Percentiles rank a stretch among this genome's conserved stretches.
Conservation (phyloP, 2,888 invertebrate species). For the Baccha elongata region DNA sequence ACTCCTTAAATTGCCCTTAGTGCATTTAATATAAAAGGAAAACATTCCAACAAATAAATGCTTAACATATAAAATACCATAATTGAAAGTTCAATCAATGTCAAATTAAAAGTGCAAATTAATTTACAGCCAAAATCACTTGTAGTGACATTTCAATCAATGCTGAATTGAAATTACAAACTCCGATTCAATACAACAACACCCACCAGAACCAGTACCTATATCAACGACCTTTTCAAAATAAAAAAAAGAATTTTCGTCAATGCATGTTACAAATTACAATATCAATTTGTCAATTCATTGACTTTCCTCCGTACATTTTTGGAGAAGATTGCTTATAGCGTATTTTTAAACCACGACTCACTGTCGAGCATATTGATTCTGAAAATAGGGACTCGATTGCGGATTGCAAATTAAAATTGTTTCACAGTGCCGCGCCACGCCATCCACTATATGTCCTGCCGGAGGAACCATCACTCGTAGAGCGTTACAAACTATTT, state of each 20-base stretch:
- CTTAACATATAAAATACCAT: too few species aligned
- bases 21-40: too few species aligned
- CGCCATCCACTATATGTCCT: neutral
- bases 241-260: constrained; percentile 58
- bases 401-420: constrained; percentile 66
- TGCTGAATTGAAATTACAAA: constrained; percentile 57
- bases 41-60: neutral
- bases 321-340: constrained; percentile 22
- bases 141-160: constrained; percentile 71
- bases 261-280: constrained; percentile 75
- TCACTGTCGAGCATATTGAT: neutral
- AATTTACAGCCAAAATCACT: constrained; percentile 63
- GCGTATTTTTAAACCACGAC: constrained; percentile 12
- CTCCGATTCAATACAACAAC: neutral
- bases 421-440: constrained; percentile 28
- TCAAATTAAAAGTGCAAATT: constrained; percentile 63
- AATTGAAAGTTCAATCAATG: constrained; percentile 36
- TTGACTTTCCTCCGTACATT: constrained; percentile 62
- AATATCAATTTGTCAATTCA: constrained; percentile 75
- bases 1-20: too few species aligned
- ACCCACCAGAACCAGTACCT: neutral
- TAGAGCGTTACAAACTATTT: constrained; percentile 13
- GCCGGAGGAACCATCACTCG: constrained; percentile 4
- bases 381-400: constrained; percentile 20
- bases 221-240: neutral